These are phyloP conservation scores for Xiphydria camelus DNA, from an alignment of 2,888 invertebrate species.

Conservation along the genomic window DNA sequence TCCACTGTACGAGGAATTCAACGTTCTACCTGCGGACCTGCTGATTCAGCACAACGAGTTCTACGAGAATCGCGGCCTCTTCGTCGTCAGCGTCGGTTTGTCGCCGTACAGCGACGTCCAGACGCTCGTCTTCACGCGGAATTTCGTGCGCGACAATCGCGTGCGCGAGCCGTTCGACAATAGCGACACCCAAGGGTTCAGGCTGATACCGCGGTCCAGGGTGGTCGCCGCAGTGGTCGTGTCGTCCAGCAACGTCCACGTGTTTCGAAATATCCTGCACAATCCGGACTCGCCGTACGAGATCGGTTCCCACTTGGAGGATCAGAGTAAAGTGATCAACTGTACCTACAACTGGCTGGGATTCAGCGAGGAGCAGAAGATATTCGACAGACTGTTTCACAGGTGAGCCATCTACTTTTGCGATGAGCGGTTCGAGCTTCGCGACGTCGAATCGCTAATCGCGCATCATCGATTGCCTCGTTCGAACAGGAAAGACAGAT, in stretches of 20 bases:
- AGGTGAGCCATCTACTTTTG: too few relatives aligned
- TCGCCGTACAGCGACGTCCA: conserved; percentile 87
- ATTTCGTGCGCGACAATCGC: conserved; percentile 83
- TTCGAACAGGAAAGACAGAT: conserved; percentile 76
- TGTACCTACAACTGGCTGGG: conserved; percentile 96
- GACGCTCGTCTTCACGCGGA: conserved; percentile 81
- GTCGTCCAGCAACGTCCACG: conserved; percentile 85
- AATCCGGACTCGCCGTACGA: conserved; percentile 92
- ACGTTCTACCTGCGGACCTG: conserved; percentile 71
- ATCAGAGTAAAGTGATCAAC: conserved; percentile 92
- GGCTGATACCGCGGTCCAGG: conserved; percentile 84
- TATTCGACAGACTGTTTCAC: conserved; percentile 77
- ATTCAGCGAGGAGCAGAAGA: conserved; percentile 70
- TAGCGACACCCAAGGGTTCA: conserved; percentile 65
- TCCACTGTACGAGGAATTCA: conserved; percentile 77
- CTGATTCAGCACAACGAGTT: conserved; percentile 87
- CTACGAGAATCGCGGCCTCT: conserved; percentile 83
- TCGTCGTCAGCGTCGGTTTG: conserved; percentile 84
- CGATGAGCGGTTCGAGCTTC: too few relatives aligned
- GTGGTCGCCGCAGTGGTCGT: conserved; percentile 93
- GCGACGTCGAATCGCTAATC: too few relatives aligned
- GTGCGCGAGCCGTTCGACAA: conserved; percentile 83
- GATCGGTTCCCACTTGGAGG: conserved; percentile 91
- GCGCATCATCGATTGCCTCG: too few relatives aligned
- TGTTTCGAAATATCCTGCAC: conserved; percentile 88